Conservation (phyloP, 2,888 invertebrate species). For the Chloroclysta siterata region DNA sequence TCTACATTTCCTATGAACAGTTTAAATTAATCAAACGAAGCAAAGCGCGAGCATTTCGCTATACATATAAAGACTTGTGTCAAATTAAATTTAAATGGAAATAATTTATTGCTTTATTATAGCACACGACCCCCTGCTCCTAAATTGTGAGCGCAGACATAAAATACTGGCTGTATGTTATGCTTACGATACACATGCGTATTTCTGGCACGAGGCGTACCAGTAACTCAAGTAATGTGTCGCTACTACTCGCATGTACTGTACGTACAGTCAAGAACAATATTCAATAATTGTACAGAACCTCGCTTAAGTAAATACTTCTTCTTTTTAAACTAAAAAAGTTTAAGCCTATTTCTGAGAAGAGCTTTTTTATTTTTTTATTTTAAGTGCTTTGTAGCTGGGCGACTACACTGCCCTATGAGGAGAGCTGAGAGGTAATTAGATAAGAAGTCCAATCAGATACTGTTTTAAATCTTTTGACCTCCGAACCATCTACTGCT, state of each 20-base stretch:
- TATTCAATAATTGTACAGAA: neutral
- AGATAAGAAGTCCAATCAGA: neutral
- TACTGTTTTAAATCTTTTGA: neutral
- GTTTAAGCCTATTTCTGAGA: too few relatives aligned
- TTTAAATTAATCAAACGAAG: slow-evolving; percentile 73
- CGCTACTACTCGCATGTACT: slow-evolving; percentile 16
- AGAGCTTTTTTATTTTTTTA: too few relatives aligned
- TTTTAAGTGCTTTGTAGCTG: too few relatives aligned
- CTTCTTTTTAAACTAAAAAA: neutral
- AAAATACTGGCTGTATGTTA: slow-evolving; percentile 76
- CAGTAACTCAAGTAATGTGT: slow-evolving; percentile 32
- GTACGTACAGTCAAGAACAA: slow-evolving; percentile 13
- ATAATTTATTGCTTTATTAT: slow-evolving; percentile 83
- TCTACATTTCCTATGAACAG: slow-evolving; percentile 60
- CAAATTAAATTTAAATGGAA: slow-evolving; percentile 83
- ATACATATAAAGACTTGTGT: slow-evolving; percentile 76
- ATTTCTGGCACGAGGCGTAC: slow-evolving; percentile 27
- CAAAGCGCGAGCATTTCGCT: slow-evolving; percentile 63
- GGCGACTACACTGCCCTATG: too few relatives aligned
- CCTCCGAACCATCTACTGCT: neutral
- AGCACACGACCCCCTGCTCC: slow-evolving; percentile 72
- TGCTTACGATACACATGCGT: slow-evolving; percentile 41
- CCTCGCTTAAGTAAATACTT: neutral
- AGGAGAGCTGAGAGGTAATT: too few relatives aligned
- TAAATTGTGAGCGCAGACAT: slow-evolving; percentile 75